Conservation (phyloP, 1,140 invertebrate genomes). For the Polyergus mexicanus region DNA sequence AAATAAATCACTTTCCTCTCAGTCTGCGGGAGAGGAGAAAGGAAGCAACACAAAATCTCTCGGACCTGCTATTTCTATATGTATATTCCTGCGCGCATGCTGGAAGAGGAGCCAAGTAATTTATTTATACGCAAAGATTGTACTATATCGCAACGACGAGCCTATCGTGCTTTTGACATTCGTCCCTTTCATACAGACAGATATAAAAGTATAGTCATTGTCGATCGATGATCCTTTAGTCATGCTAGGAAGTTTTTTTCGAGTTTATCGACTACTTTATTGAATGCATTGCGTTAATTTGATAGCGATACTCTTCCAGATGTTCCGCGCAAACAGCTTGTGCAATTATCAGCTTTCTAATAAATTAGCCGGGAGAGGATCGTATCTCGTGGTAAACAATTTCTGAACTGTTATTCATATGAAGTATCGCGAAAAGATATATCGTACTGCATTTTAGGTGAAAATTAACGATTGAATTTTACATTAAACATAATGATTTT, state of each 20-base stretch:
- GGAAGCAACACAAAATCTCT: not conserved
- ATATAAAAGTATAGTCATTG: slow-evolving; percentile 32
- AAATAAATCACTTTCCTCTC: not conserved
- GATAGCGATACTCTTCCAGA: slow-evolving; percentile 27
- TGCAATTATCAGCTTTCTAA: slow-evolving; percentile 48
- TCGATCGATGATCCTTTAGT: slow-evolving; percentile 12
- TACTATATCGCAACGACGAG: slow-evolving; percentile 8
- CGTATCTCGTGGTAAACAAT: slow-evolving; percentile 1
- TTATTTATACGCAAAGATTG: slow-evolving; percentile 17
- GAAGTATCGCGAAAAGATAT: not conserved
- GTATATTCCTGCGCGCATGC: not conserved
- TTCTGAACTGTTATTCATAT: not conserved
- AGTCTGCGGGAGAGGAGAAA: not conserved
- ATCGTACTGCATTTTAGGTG: not conserved
- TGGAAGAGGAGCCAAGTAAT: not conserved
- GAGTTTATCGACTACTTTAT: not conserved
- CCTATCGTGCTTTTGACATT: slow-evolving; percentile 46
- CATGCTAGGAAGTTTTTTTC: not conserved
- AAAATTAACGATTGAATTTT: not conserved
- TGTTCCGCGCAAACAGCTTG: slow-evolving; percentile 40
- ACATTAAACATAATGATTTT: not conserved
- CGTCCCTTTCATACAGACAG: not conserved
- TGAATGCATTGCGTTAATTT: slow-evolving; percentile 22
- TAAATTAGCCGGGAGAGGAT: slow-evolving; percentile 17
- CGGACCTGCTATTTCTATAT: not conserved